Evolutionary conservation across 2,113 vertebrate genomes (phyloP).

Genomic region (Oreochromis spilurus): DNA sequence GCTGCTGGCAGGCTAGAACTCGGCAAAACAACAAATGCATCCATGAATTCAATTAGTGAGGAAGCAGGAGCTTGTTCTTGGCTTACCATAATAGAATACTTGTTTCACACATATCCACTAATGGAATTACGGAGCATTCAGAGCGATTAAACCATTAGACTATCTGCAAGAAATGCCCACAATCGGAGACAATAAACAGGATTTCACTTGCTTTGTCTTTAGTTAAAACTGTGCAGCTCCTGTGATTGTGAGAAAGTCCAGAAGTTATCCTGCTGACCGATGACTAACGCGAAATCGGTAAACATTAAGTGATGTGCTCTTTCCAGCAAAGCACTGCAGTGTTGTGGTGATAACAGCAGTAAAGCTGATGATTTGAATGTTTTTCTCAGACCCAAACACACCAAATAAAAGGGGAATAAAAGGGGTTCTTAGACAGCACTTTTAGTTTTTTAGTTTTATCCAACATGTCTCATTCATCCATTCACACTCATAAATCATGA

Average conservation of each 20-base stretch:
- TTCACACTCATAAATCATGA: background rate
- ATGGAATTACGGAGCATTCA: background rate
- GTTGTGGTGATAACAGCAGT: background rate
- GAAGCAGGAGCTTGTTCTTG: background rate
- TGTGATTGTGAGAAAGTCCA: background rate
- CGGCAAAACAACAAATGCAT: background rate
- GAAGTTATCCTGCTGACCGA: background rate
- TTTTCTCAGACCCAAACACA: background rate
- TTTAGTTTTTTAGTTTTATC: background rate
- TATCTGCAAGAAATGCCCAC: background rate
- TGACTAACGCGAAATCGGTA: background rate
- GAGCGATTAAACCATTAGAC: background rate
- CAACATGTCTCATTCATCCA: background rate
- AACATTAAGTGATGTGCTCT: background rate
- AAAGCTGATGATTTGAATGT: background rate
- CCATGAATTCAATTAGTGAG: background rate
- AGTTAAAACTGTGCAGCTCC: background rate
- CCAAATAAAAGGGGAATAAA: background rate
- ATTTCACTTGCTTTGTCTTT: background rate
- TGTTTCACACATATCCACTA: background rate
- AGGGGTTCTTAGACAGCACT: background rate
- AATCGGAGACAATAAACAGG: too few species aligned
- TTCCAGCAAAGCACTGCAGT: background rate
- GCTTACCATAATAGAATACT: background rate
- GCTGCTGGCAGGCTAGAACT: background rate